These are phyloP conservation scores for Siphamia tubifer DNA, from an alignment of 2,113 vertebrate species.

Conservation along the genomic window DNA sequence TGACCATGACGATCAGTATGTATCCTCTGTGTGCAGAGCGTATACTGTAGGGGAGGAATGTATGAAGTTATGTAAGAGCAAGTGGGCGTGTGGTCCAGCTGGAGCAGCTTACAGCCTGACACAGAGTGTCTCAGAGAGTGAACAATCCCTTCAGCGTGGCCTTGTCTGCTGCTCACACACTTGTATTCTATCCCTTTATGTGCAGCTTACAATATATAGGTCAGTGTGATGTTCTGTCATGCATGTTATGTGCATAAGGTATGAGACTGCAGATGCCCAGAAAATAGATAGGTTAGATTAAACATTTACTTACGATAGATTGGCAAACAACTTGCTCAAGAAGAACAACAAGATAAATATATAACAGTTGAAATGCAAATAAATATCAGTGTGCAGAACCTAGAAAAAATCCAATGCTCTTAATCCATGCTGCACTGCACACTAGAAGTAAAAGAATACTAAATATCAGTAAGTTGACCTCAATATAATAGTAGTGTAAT, in stretches of 20 bases:
- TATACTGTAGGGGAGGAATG: conserved; percentile 28
- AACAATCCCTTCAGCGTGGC: conserved; percentile 38
- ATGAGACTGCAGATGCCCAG: background rate
- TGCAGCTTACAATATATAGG: conserved; percentile 30
- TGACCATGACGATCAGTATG: background rate
- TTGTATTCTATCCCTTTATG: conserved; percentile 1
- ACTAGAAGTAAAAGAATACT: too few species aligned
- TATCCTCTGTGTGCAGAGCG: background rate
- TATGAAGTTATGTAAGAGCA: conserved; percentile 64
- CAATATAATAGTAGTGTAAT: too few species aligned
- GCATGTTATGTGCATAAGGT: background rate
- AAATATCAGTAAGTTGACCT: too few species aligned
- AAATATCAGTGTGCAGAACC: too few species aligned
- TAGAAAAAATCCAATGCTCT: too few species aligned
- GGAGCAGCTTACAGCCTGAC: conserved; percentile 62
- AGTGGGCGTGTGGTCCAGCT: conserved; percentile 65
- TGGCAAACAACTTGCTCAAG: too few species aligned
- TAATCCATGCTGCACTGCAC: too few species aligned
- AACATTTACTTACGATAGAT: too few species aligned
- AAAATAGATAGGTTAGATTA: background rate
- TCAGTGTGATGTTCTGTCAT: conserved; percentile 5
- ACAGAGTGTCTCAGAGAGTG: conserved; percentile 43
- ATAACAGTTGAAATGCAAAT: too few species aligned
- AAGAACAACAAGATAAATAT: too few species aligned
- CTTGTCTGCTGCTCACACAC: background rate